These are phyloP conservation scores for Pipistrellus kuhlii DNA, from an alignment of 2,797 vertebrate genomes.

Conservation along the genomic window DNA sequence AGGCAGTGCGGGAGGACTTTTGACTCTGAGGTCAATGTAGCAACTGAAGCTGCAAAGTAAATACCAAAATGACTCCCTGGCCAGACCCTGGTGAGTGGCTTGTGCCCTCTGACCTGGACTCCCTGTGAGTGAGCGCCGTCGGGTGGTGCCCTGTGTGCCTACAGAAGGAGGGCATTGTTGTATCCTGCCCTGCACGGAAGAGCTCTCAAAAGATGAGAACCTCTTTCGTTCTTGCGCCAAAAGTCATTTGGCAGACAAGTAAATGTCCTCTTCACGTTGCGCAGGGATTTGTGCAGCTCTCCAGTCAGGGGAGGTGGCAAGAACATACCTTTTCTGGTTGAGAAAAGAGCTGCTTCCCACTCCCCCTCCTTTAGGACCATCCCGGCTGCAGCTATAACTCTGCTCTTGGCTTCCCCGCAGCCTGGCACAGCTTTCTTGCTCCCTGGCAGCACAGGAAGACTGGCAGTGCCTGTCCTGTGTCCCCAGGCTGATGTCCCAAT, in stretches of 20 bases:
- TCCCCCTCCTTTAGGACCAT: background rate
- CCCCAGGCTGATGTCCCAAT: background rate
- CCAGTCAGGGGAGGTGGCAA: background rate
- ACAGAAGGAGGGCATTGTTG: accelerated
- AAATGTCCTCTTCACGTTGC: background rate
- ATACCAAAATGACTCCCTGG: background rate
- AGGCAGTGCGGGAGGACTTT: background rate
- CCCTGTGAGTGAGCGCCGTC: accelerated
- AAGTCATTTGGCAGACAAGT: background rate
- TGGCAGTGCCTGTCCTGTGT: background rate
- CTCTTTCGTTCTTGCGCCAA: background rate
- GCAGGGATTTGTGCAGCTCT: background rate
- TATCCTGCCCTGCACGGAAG: background rate
- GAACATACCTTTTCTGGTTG: background rate
- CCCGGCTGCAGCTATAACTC: background rate
- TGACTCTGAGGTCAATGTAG: background rate
- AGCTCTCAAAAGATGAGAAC: background rate
- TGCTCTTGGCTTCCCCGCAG: background rate
- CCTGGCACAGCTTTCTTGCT: background rate
- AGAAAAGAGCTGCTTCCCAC: background rate
- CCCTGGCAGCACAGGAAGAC: background rate
- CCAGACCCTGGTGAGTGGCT: background rate
- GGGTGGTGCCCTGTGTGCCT: accelerated
- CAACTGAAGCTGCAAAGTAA: background rate
- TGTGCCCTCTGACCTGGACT: background rate